Conservation (phyloP, 2,113 vertebrate genomes). For the Hylia prasina region DNA sequence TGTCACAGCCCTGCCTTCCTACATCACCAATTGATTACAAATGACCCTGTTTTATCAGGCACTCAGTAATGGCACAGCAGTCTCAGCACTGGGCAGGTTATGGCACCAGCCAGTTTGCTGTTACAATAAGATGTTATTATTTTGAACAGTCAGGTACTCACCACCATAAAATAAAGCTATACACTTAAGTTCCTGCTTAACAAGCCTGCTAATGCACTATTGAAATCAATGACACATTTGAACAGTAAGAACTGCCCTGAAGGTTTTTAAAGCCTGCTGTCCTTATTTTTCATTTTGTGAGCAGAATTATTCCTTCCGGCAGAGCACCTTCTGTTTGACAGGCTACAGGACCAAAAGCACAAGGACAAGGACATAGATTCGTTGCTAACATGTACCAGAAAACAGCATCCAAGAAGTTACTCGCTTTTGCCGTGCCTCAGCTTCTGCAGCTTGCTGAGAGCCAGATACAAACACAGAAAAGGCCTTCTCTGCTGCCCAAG, state of each 20-base stretch:
- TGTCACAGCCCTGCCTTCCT: not conserved
- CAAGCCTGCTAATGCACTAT: constrained; percentile 23
- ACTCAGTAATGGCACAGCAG: not conserved
- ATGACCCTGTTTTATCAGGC: not conserved
- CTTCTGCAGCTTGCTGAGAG: not conserved
- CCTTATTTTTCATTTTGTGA: not conserved
- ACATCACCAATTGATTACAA: not conserved
- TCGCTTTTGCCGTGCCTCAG: not conserved
- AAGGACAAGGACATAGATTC: not conserved
- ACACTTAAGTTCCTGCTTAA: constrained; percentile 31
- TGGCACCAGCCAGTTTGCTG: not conserved
- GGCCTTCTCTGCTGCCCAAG: not conserved
- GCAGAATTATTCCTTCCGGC: not conserved
- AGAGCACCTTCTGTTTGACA: constrained; percentile 11
- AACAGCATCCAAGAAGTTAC: not conserved
- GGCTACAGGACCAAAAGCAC: not conserved
- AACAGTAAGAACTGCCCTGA: constrained; percentile 31
- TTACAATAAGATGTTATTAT: not conserved
- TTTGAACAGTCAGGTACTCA: not conserved
- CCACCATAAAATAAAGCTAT: constrained; percentile 14
- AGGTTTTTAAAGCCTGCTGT: constrained; percentile 34
- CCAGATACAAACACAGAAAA: not conserved
- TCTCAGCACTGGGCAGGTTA: not conserved
- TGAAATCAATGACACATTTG: constrained; percentile 48
- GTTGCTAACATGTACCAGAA: not conserved